A percentile compares a stretch with the other conserved stretches of the same genome.
These are phyloP conservation scores for Agriopis leucophaearia DNA, from an alignment of 2,888 invertebrate species.

Conservation along the genomic window DNA sequence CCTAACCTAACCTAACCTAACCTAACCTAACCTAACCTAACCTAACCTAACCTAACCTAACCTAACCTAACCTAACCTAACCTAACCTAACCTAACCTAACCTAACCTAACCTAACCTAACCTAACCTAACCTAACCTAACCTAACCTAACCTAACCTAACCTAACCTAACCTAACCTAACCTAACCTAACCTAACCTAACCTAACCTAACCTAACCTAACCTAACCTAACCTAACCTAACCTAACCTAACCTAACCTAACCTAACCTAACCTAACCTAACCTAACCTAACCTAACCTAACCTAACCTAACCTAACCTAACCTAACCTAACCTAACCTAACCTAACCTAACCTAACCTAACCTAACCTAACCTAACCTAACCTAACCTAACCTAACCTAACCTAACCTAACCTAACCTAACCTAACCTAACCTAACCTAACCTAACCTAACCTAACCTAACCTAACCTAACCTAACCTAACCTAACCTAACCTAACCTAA, in stretches of 20 bases:
- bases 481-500: slow-evolving; percentile 38
- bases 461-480: slow-evolving; percentile 33
- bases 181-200: slow-evolving; percentile 3
- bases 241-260: slow-evolving; percentile 3
- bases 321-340: slow-evolving; percentile 48
- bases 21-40: slow-evolving; percentile 4
- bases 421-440: slow-evolving; percentile 38
- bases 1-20: slow-evolving; percentile 2
- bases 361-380: slow-evolving; percentile 41
- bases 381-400: slow-evolving; percentile 41
- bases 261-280: slow-evolving; percentile 7
- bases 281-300: slow-evolving; percentile 43
- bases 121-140: slow-evolving; percentile 3
- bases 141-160: slow-evolving; percentile 3
- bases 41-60: slow-evolving; percentile 6
- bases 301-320: slow-evolving; percentile 49
- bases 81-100: slow-evolving; percentile 3
- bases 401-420: slow-evolving; percentile 38
- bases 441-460: slow-evolving; percentile 38
- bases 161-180: slow-evolving; percentile 3
- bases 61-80: slow-evolving; percentile 8
- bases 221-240: slow-evolving; percentile 3
- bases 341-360: slow-evolving; percentile 48
- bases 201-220: slow-evolving; percentile 3
- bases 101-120: slow-evolving; percentile 3